These are phyloP conservation scores for Atlantisia rogersi DNA, from an alignment of 2,113 vertebrate genomes.

Conservation along the genomic window DNA sequence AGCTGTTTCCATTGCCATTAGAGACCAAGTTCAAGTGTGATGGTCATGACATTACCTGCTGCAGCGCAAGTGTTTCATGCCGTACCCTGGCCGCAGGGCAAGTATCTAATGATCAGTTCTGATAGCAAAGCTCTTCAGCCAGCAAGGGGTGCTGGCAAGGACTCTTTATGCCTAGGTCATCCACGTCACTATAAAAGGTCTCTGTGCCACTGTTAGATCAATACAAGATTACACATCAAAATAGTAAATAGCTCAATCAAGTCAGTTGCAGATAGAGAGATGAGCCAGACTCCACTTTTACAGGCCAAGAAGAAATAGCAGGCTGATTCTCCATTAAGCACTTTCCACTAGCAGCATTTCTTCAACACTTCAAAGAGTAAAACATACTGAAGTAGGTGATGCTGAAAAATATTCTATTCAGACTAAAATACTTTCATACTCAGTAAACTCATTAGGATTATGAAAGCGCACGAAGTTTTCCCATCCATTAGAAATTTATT, in stretches of 20 bases:
- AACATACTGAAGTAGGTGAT: neutral
- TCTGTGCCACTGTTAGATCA: neutral
- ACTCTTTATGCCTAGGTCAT: neutral
- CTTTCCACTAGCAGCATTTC: neutral
- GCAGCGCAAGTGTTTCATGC: fast-evolving
- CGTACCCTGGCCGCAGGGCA: neutral
- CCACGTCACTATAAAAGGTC: neutral
- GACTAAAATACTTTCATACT: neutral
- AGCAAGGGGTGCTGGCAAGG: neutral
- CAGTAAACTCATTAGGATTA: neutral
- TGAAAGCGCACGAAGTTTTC: fast-evolving
- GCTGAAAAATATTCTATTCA: neutral
- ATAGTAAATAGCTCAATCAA: neutral
- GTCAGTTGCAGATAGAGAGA: neutral
- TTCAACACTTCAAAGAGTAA: neutral
- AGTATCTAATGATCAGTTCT: neutral
- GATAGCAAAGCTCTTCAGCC: neutral
- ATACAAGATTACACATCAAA: neutral
- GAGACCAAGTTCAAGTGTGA: neutral
- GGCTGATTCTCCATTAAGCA: neutral
- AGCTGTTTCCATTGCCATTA: neutral
- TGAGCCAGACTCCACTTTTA: neutral
- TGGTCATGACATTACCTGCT: neutral
- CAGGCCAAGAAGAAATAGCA: neutral
- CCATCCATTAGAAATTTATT: neutral